Evolutionary conservation across 2,113 vertebrate genomes (phyloP).

Genomic region (Bothrops jararaca): DNA sequence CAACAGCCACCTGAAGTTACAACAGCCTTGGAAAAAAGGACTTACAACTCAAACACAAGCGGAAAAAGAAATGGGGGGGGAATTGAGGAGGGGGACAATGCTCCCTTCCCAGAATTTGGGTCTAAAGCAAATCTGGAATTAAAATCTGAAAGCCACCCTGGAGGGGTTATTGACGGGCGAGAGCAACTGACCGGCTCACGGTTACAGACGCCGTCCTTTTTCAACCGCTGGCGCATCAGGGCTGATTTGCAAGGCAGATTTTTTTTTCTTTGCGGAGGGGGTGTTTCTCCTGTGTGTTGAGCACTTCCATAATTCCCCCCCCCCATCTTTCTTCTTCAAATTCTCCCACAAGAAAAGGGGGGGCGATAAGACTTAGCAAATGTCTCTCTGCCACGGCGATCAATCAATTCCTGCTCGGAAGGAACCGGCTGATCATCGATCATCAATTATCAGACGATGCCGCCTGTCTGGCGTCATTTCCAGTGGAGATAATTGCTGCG

Average conservation of each 20-base stretch:
- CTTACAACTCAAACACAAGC: background rate
- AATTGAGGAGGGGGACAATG: background rate
- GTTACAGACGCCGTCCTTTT: accelerated
- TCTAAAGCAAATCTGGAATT: background rate
- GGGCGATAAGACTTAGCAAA: too few species aligned
- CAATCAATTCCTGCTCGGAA: slow-evolving; percentile 1
- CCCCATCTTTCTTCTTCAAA: background rate
- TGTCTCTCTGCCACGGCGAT: background rate
- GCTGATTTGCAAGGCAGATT: background rate
- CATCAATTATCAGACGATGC: slow-evolving; percentile 30
- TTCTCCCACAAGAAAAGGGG: background rate
- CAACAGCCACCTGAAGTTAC: too few species aligned
- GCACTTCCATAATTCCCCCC: background rate
- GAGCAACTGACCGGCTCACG: background rate
- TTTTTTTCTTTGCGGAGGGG: background rate
- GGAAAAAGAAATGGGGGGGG: background rate
- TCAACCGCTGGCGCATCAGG: background rate
- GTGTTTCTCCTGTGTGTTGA: background rate
- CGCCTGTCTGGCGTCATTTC: background rate
- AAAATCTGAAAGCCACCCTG: background rate
- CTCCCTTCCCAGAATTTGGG: background rate
- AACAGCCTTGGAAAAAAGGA: background rate
- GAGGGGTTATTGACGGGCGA: background rate
- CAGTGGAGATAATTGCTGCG: slow-evolving; percentile 6
- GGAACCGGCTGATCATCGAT: background rate